These are phyloP conservation scores for Acanthopleura granulata DNA, from an alignment of 2,888 invertebrate species.

Conservation along the genomic window DNA sequence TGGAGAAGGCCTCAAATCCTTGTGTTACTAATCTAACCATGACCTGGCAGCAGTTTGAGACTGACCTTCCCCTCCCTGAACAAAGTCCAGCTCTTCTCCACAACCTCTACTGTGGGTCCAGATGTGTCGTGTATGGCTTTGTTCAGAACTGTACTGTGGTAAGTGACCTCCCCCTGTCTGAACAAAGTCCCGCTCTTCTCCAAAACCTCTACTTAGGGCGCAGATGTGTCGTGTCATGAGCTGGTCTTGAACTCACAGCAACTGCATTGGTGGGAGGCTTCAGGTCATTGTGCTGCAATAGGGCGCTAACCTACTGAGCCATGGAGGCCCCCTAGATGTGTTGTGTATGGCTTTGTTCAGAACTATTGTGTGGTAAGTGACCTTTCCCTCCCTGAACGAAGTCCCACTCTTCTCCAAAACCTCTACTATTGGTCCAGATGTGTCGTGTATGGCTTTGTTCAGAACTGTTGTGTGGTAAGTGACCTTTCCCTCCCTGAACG, in stretches of 20 bases:
- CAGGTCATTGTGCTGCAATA: too few species aligned
- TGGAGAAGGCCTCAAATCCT: slow-evolving; percentile 61
- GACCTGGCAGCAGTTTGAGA: slow-evolving; percentile 60
- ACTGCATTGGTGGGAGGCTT: too few species aligned
- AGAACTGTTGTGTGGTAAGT: slow-evolving; percentile 63
- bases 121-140: slow-evolving; percentile 67
- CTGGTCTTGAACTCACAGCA: slow-evolving; percentile 66
- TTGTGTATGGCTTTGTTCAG: slow-evolving; percentile 66
- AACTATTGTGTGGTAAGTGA: slow-evolving; percentile 62
- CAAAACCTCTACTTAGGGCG: slow-evolving; percentile 67
- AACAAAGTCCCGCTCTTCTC: slow-evolving; percentile 63
- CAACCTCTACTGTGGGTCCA: slow-evolving; percentile 65
- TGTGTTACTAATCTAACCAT: slow-evolving; percentile 63
- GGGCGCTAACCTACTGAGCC: too few species aligned
- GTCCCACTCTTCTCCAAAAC: slow-evolving; percentile 23
- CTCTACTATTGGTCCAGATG: slow-evolving; percentile 66
- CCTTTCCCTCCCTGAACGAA: too few species aligned
- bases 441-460: slow-evolving; percentile 66
- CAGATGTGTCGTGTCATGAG: slow-evolving; percentile 66
- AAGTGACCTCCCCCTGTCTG: slow-evolving; percentile 30
- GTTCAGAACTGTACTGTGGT: slow-evolving; percentile 66
- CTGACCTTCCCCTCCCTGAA: too few species aligned
- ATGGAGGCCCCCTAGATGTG: too few species aligned
- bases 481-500: slow-evolving; percentile 41
- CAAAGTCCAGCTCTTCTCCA: too few species aligned